Base-by-base conservation (phyloP, 1,140 invertebrate species). In the Phenacoccus solenopsis region DNA sequence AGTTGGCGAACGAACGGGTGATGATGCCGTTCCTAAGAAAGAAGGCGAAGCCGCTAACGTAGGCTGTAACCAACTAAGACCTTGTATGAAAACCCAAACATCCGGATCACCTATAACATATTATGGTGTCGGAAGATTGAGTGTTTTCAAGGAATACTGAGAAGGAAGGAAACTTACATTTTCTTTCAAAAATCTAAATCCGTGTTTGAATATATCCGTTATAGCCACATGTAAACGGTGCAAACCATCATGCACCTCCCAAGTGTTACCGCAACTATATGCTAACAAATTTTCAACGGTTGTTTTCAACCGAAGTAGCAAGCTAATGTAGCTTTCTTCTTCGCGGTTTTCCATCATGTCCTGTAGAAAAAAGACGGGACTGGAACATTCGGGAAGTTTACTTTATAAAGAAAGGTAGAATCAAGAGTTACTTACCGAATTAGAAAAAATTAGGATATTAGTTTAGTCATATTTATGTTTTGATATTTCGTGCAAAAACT, bases 221-320 rank as follows among this genome's bases (percentile, higher is more conserved):
- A 88, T 78, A 67, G 81, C 79, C 74, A 76, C 79, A 73, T 85
- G 82, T 10, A 88, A 75, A 61, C 86, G 77, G 73, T 83, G 82
- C 20, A 88, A 75, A 5, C 86, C 86, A 28, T 86, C 86, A 77
- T 87, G 87, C 61, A 86, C 82, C 73, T 83, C 83, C 86, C 86
- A 88, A 12, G 87, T 84, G 77, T 87, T 86, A 25, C 81, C 79
- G 28, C 82, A 79, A 73, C 83, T 82, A 70, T 81, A 83, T 21
- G 83, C 81, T 59, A 87, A 75, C 32, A 88, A 76, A n/a, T 85
- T 84, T 77, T 88, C 86, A 24, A 86, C 84, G 0, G 85, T 86
- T 0, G 77, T 78, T 73, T 86, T 84, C 57, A 87, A 77, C 71
- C 70, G 69, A 20, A 71, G 71, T 16, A 76, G 38, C n/a, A 75